Percentiles rank a stretch among this genome's conserved stretches.
phyloP scores from a whole-genome alignment of 2,797 vertebrate species.

The Galagoides demidoff region DNA sequence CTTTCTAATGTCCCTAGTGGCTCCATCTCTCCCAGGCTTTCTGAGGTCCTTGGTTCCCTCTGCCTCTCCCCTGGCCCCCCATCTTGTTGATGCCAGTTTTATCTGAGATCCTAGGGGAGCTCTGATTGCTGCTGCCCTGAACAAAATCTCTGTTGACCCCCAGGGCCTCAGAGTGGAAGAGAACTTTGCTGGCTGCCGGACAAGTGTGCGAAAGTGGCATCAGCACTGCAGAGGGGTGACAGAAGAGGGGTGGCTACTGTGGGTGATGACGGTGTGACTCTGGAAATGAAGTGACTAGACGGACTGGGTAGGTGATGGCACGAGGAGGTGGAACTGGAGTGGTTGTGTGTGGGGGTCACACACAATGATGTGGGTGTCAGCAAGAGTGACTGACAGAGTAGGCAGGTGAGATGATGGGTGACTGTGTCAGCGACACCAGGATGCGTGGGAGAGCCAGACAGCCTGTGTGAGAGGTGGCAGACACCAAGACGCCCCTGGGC shows the following conservation, averaged over 20 bases:
- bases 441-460: neutral
- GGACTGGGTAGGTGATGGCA: fast-evolving
- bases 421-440: fast-evolving
- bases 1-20: neutral
- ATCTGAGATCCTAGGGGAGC: neutral
- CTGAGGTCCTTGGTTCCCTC: neutral
- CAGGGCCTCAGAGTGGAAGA: neutral
- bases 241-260: neutral
- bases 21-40: neutral
- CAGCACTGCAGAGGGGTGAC: fast-evolving
- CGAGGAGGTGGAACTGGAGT: neutral
- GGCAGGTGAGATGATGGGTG: neutral
- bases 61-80: fast-evolving
- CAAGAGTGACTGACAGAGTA: neutral
- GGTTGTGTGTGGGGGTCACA: fast-evolving
- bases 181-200: fast-evolving
- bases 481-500: neutral
- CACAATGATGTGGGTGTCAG: neutral
- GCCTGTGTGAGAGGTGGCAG: neutral
- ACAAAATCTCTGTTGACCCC: neutral
- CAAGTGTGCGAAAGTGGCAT: fast-evolving
- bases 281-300: neutral
- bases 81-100: neutral
- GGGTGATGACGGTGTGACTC: fast-evolving
- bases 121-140: neutral